A percentile compares a stretch with the other conserved stretches of the same genome.
phyloP scores from a whole-genome alignment of 2,113 vertebrate species.

The Tetraodon nigroviridis region DNA sequence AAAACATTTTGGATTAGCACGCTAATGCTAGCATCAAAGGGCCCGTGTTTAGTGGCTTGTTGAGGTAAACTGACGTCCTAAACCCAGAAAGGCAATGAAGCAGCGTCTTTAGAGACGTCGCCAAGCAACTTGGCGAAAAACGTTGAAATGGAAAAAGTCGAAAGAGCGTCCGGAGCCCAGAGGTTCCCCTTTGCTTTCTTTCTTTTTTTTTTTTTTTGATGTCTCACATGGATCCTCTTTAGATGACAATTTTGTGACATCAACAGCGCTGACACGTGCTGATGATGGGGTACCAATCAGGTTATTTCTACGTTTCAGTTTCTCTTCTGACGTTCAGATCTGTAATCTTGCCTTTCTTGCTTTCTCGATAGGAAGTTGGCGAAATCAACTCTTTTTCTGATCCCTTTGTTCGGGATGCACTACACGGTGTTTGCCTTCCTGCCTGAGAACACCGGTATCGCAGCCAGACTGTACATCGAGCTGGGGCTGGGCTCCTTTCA shows the following conservation, averaged over 20 bases:
- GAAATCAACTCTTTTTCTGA: conserved; percentile 92
- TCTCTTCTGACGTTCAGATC: neutral
- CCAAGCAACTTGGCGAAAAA: neutral
- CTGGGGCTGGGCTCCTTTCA: conserved; percentile 93
- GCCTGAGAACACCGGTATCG: conserved; percentile 81
- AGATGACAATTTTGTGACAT: conserved; percentile 37
- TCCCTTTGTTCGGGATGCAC: conserved; percentile 93
- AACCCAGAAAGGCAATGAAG: neutral
- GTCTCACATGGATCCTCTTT: conserved; percentile 21
- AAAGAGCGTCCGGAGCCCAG: neutral
- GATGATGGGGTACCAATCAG: neutral
- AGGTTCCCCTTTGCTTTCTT: conserved; percentile 10
- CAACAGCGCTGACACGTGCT: too few species aligned
- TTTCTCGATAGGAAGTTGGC: conserved; percentile 82
- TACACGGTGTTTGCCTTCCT: conserved; percentile 93
- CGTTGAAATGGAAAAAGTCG: neutral
- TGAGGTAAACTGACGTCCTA: neutral
- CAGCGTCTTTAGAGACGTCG: neutral
- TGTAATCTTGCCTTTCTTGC: conserved; percentile 2
- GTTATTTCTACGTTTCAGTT: neutral
- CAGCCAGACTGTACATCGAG: conserved; percentile 89
- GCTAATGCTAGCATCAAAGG: neutral
- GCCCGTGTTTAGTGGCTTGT: neutral
- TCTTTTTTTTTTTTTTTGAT: neutral
- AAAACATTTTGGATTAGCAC: neutral